A percentile compares a stretch with the other conserved stretches of the same genome.
phyloP scores from a whole-genome alignment of 1,140 invertebrate species.

The Oreohelix idahoensis region DNA sequence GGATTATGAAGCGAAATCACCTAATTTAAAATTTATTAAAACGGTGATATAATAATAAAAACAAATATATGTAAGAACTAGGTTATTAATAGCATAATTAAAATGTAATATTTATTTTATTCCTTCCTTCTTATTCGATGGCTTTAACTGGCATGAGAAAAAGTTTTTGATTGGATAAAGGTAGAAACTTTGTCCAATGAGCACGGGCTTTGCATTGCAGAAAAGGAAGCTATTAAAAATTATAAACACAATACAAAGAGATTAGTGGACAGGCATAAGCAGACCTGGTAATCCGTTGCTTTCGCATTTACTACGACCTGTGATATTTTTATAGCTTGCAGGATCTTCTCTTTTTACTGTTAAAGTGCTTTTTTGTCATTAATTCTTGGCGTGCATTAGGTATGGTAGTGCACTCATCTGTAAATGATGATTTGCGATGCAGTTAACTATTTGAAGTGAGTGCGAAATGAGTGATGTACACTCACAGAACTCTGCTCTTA shows the following conservation, averaged over 20 bases:
- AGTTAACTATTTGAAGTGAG: no score
- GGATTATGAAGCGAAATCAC: neutral
- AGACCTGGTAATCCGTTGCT: neutral
- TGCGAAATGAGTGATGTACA: no score
- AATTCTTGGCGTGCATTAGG: no score
- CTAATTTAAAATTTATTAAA: neutral
- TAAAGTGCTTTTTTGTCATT: no score
- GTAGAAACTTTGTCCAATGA: neutral
- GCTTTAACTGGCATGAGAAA: neutral
- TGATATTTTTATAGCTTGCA: neutral
- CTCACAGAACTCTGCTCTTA: no score
- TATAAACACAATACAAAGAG: conserved; percentile 37
- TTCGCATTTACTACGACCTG: neutral
- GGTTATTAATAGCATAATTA: neutral
- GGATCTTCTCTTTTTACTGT: no score
- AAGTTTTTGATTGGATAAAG: neutral
- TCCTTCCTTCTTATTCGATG: no score
- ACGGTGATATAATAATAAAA: neutral
- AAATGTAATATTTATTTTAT: neutral
- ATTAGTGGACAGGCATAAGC: neutral
- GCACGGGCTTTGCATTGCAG: neutral
- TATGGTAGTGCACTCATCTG: no score
- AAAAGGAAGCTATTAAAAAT: conserved; percentile 26
- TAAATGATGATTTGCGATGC: no score
- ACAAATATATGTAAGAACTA: neutral